Evolutionary conservation across 2,797 vertebrate species (phyloP).

Genomic region (Martes flavigula): DNA sequence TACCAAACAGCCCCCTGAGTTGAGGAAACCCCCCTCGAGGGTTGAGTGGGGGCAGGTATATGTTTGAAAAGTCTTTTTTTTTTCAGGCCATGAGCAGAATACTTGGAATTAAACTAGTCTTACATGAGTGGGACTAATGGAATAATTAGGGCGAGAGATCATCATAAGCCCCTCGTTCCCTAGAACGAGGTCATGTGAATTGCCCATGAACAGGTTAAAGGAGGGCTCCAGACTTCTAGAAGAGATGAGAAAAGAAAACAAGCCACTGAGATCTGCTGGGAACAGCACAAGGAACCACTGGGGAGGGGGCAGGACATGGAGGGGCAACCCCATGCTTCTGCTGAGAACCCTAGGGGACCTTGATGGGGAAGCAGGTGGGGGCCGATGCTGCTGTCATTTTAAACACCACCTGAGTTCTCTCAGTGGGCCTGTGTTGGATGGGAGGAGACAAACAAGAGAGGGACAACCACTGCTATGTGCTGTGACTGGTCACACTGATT

Average conservation of each 20-base stretch:
- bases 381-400: not conserved
- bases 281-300: not conserved
- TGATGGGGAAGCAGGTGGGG: not conserved
- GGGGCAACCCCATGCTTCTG: not conserved
- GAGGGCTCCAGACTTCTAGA: not conserved
- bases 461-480: not conserved
- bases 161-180: not conserved
- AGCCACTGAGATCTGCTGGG: not conserved
- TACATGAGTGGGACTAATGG: not conserved
- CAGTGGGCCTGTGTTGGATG: not conserved
- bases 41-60: not conserved
- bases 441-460: not conserved
- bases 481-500: not conserved
- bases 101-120: not conserved
- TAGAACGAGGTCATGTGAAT: not conserved
- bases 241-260: not conserved
- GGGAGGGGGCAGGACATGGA: not conserved
- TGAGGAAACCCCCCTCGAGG: not conserved
- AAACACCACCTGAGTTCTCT: not conserved
- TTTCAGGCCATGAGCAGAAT: not conserved
- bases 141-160: not conserved
- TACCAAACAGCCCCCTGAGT: not conserved
- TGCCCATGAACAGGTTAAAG: not conserved
- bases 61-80: not conserved
- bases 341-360: not conserved